Evolutionary conservation across 2,113 vertebrate genomes (phyloP), one percentile per base, ranked within the genome.

Genomic region (Galeopterus variegatus): DNA sequence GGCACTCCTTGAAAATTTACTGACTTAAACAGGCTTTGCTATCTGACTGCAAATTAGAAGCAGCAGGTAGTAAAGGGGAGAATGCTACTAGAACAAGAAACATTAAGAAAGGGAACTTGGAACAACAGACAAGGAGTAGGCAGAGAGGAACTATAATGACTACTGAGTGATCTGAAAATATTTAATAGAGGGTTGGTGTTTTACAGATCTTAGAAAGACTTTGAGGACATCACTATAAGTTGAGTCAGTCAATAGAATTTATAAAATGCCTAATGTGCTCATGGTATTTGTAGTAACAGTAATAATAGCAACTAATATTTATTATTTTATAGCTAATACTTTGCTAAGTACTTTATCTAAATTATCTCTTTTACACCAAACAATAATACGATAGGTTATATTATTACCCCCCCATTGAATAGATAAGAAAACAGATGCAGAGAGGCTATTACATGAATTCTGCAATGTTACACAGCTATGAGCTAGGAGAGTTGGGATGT

Each of bases 21-120:
- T 94, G 24, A 94, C 26, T 90, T 80, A 64, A 50, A 90, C 4
- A 86, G 33, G 3, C 58, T 69, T 91, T 94, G 10, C 14, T 87
- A 76, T 82, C 15, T 86, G 67, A 86, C 14, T 81, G 45, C 7
- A 72, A 75, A 86, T 81, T 82, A 92, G 24, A 87, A 79, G 52
- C 17, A 77, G 12, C 0, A 72, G 28, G 24, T 75, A 73, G 80
- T 56, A 75, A 50, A 94, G 15, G 41, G 17, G 1, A 85, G 80
- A 8, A 67, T 26, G 36, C 15, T 89, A 50, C 23, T 41, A 80
- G 33, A 93, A 94, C 33, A 50, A 50, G 67, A 54, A 82, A 69
- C 41, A 79, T 52, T 86, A 80, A 86, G 28, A 90, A 90, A 77
- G 77, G 48, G 69, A 75, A 60, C 1, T 70, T 86, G 21, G 33